Base-by-base conservation (phyloP, 2,888 invertebrate species). In the Blomia tropicalis region DNA sequence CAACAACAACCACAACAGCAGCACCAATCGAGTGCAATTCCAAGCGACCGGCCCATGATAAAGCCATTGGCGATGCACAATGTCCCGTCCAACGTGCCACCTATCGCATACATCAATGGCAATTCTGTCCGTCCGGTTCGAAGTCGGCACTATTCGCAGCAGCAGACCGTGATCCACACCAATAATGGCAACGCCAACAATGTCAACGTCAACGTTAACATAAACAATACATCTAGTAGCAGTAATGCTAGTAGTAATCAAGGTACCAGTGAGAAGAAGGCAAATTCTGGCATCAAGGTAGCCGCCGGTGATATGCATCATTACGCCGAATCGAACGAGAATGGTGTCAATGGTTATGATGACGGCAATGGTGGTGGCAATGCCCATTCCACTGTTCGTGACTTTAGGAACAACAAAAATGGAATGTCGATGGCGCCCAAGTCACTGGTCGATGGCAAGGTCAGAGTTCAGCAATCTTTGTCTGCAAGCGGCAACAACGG, bases 61-160 rank as follows among this genome's bases (percentile, higher is more conserved):
- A 47, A 47, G 51, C 51, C 51, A 14, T n/a, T 47, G 51, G 51
- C 51, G 51, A 27, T 27, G 51, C 51, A 47, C 51, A 22, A 47
- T 27, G 51, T 47, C 51, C 51, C 23, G 22, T 47, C 51, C 51
- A 47, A 47, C n/a, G n/a, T 56, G 31, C 32, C 56, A 56, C 56
- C 56, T 2, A 56, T 56, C 2, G 4, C 56, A 2, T 56, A 56
- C 29, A 56, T 56, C 14, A 56, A 56, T 25, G 56, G 56, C 29
- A 56, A 56, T 25, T 29, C 4, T 4, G 56, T 56, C 11, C 56
- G 56, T 22, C 56, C 56, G 29, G 29, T 56, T 19, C 56, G 56
- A n/a, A 14, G 56, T 3, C 56, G 56, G 23, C 56, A 56, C 29
- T 56, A 27, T 36, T 56, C 56, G 2, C 56, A 56, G 29, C 56